Base-by-base conservation (phyloP, 2,113 vertebrate genomes). In the Tachycineta bicolor region DNA sequence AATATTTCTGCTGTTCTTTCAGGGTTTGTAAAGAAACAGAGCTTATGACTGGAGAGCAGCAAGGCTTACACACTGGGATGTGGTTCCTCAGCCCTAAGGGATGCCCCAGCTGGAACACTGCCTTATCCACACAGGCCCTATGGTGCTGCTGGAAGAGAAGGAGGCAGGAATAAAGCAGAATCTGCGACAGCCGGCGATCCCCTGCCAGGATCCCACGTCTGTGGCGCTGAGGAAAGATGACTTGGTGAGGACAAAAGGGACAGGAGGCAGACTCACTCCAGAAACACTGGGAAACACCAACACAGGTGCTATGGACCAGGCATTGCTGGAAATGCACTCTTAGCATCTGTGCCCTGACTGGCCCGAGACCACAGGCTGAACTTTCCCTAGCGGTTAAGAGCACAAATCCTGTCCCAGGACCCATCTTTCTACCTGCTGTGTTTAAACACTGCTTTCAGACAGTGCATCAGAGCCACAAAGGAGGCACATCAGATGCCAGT, bases 291-390 rank as follows among this genome's bases (percentile, higher is more conserved):
- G 37, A 64, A 70, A 81, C 37, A 22, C 8, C 55, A 49, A 16
- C 3, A 17, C 14, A 18, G n/a, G 31, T 3, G 1, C 31, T 52
- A 13, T 2, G 39, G n/a, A 68, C 17, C 25, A 33, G 0, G 3
- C 24, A 12, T 25, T 7, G 43, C 49, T 34, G 22, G 29, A 79
- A 85, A 64, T 3, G 14, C 26, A 11, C 19, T 3, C 37, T 37
- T 1, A 34, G 15, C 23, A 18, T 17, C 64, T 21, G 64, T 31
- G 50, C 52, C 52, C 18, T 10, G 44, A 39, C 60, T 4, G 28
- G 49, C 34, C 46, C 1, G 1, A 76, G 56, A 50, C 28, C 44
- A 31, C 0, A 0, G 52, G 43, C 3, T 88, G 70, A 60, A 58
- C 16, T 34, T 21, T 5, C 9, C 23, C 14, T 3, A 7, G 74